A percentile compares a stretch with the other conserved stretches of the same genome.
Conservation (phyloP, 2,797 vertebrate species). For the Kryptopterus vitreolus region DNA sequence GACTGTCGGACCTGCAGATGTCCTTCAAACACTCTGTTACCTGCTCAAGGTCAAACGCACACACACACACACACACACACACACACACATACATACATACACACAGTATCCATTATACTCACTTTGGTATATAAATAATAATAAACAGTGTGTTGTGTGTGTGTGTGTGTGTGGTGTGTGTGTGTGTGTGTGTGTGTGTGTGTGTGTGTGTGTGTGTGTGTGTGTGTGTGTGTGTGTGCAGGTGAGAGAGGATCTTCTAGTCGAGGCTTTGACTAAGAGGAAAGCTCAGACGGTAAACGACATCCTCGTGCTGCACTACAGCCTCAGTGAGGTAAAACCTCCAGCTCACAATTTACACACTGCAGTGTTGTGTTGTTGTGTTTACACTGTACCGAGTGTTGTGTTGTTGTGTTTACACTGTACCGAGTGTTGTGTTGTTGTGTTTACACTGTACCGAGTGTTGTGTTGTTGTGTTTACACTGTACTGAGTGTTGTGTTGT, state of each 20-base stretch:
- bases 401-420: too few relatives aligned
- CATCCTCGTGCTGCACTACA: conserved; percentile 82
- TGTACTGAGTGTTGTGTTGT: not conserved
- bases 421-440: too few relatives aligned
- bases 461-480: not conserved
- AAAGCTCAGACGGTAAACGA: conserved; percentile 79
- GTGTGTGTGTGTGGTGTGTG: not conserved
- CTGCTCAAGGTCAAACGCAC: conserved; percentile 83
- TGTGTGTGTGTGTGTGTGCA: conserved; percentile 55
- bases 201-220: conserved; percentile 13
- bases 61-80: not conserved
- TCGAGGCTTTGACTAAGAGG: conserved; percentile 87
- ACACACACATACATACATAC: not conserved
- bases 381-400: too few relatives aligned
- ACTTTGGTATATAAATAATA: not conserved
- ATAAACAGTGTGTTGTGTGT: not conserved
- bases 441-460: not conserved
- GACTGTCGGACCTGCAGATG: conserved; percentile 83
- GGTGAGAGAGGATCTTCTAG: conserved; percentile 86
- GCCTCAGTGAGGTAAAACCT: conserved; percentile 76
- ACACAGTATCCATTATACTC: too few relatives aligned
- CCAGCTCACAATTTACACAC: not conserved
- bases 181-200: conserved; percentile 10
- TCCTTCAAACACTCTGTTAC: conserved; percentile 83
- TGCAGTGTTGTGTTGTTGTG: too few relatives aligned